phyloP scores from a whole-genome alignment of 2,797 vertebrate species.

The Serranus cabrilla region DNA sequence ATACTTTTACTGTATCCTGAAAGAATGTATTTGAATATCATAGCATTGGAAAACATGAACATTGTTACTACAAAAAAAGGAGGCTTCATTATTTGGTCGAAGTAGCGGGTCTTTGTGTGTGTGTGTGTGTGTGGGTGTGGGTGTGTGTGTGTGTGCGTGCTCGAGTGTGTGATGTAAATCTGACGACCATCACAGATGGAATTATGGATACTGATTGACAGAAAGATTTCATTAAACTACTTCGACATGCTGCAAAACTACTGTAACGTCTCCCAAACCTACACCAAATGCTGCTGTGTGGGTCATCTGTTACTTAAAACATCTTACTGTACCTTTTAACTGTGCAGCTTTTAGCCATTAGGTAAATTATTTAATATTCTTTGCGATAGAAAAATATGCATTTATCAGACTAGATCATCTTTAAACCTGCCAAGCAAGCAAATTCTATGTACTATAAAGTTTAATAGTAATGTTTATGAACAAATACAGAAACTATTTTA shows the following conservation, averaged over 20 bases:
- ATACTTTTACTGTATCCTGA: conserved; percentile 80
- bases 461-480: conserved; percentile 83
- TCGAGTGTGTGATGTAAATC: conserved; percentile 74
- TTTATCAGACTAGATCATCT: conserved; percentile 76
- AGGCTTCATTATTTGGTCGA: conserved; percentile 82
- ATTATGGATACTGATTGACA: conserved; percentile 81
- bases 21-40: conserved; percentile 79
- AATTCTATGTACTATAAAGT: conserved; percentile 87
- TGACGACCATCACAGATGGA: conserved; percentile 79
- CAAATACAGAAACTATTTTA: conserved; percentile 81
- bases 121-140: conserved; percentile 21
- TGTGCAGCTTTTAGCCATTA: conserved; percentile 89
- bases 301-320: conserved; percentile 85
- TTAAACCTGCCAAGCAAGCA: conserved; percentile 89
- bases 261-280: conserved; percentile 91
- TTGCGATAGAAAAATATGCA: conserved; percentile 71
- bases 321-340: conserved; percentile 89
- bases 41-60: conserved; percentile 74
- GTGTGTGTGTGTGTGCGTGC: conserved; percentile 40
- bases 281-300: conserved; percentile 84
- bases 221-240: conserved; percentile 86
- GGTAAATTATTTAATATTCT: conserved; percentile 85
- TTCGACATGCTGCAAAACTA: conserved; percentile 90
- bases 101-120: conserved; percentile 55
- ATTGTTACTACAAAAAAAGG: conserved; percentile 86